A percentile compares a stretch with the other conserved stretches of the same genome.
These are phyloP conservation scores for Mionectes macconnelli DNA, from an alignment of 2,113 vertebrate species.

Conservation along the genomic window DNA sequence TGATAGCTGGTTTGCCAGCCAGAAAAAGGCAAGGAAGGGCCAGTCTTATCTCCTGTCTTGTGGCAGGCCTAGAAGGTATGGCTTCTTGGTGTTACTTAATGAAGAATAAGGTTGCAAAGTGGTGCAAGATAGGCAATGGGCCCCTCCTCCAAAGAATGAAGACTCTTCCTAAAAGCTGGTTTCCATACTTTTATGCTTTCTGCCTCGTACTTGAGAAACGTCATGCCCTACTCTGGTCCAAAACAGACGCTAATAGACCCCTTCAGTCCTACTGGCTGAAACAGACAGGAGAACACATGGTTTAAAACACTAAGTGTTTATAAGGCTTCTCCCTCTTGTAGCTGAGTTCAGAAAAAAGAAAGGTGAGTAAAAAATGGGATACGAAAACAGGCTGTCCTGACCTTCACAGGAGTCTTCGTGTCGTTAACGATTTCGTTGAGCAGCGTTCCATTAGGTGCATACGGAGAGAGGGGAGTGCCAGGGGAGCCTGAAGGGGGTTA, in stretches of 20 bases:
- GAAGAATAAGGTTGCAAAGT: background rate
- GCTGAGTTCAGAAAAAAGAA: background rate
- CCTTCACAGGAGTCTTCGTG: conserved; percentile 66
- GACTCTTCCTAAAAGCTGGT: background rate
- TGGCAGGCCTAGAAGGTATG: background rate
- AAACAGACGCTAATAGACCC: background rate
- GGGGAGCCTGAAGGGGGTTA: background rate
- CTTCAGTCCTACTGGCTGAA: background rate
- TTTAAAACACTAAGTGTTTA: background rate
- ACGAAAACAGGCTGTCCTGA: conserved; percentile 12
- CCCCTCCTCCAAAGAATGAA: background rate
- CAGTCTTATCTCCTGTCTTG: background rate
- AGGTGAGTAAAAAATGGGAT: background rate
- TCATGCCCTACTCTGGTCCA: background rate
- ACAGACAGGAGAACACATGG: background rate
- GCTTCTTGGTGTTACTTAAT: background rate
- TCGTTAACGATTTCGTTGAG: conserved; percentile 62
- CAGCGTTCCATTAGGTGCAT: conserved; percentile 35
- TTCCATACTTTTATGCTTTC: background rate
- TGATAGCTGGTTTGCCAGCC: background rate
- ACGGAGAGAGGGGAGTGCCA: background rate
- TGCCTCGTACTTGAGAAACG: background rate
- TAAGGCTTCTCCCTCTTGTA: background rate
- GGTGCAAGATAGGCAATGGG: background rate
- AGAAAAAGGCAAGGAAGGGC: background rate